phyloP scores from a whole-genome alignment of 2,888 invertebrate species.

The Pseudeuparius sepicola region DNA sequence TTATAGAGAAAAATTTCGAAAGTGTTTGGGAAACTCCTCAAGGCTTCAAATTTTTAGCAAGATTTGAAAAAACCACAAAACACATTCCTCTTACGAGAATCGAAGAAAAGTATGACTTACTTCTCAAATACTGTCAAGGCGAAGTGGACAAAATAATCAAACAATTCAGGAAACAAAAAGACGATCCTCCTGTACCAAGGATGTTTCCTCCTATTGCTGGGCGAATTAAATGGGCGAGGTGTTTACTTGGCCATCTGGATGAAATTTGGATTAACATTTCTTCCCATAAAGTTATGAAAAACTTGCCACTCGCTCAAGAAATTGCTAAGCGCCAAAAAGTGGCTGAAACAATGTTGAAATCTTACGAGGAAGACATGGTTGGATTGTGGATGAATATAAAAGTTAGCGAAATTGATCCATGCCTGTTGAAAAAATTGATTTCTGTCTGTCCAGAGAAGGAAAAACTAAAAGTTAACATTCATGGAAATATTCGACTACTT shows the following conservation, averaged over 20 bases:
- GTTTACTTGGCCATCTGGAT: conserved; percentile 68
- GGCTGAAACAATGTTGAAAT: conserved; percentile 57
- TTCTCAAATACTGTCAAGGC: conserved; percentile 67
- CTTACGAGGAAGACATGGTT: conserved; percentile 69
- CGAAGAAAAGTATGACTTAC: conserved; percentile 70
- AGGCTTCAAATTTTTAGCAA: conserved; percentile 69
- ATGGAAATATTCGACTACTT: conserved; percentile 60
- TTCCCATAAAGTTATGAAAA: conserved; percentile 60
- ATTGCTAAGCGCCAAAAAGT: conserved; percentile 63
- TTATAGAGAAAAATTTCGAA: conserved; percentile 73
- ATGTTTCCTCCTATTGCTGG: conserved; percentile 89
- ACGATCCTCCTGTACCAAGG: conserved; percentile 78
- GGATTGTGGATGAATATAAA: conserved; percentile 65
- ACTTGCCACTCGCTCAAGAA: conserved; percentile 59
- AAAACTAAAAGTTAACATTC: conserved; percentile 62
- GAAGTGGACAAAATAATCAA: conserved; percentile 79
- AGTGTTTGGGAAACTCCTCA: conserved; percentile 86
- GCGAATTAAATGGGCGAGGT: conserved; percentile 70
- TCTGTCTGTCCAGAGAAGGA: conserved; percentile 49
- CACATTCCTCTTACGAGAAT: conserved; percentile 70
- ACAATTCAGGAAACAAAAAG: conserved; percentile 76
- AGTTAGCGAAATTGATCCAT: conserved; percentile 54
- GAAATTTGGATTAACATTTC: conserved; percentile 69
- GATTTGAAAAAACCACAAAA: conserved; percentile 77
- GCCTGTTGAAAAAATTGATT: conserved; percentile 50